phyloP scores from a whole-genome alignment of 2,888 invertebrate species.

The Campoplex nolae region DNA sequence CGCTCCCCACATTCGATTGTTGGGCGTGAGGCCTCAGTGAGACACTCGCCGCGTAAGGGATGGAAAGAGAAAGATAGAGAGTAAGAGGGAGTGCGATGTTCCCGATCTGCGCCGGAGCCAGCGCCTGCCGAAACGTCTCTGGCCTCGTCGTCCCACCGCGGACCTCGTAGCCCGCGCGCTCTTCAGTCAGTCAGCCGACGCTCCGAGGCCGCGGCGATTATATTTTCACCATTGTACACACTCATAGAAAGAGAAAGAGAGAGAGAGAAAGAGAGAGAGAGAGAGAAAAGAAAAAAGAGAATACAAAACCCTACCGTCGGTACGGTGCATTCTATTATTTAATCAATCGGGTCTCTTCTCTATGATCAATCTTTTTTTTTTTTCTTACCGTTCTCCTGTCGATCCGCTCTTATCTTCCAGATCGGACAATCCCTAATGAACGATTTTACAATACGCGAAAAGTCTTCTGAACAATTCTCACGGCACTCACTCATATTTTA shows the following conservation, averaged over 20 bases:
- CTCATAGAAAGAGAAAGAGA: conserved; percentile 59
- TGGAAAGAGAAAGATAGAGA: conserved; percentile 37
- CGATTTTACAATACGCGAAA: neutral
- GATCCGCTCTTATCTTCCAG: no score
- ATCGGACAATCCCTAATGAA: neutral
- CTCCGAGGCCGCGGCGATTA: conserved; percentile 82
- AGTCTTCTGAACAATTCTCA: neutral
- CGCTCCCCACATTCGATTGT: conserved; percentile 41
- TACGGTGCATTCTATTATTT: conserved; percentile 31
- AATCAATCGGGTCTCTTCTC: neutral
- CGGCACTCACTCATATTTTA: neutral
- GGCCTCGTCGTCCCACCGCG: conserved; percentile 67
- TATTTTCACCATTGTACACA: conserved; percentile 81
- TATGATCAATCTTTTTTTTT: neutral
- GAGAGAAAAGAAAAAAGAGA: neutral
- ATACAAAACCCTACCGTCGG: conserved; percentile 36
- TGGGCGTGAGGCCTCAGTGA: conserved; percentile 38
- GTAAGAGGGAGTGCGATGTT: conserved; percentile 52
- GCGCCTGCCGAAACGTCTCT: conserved; percentile 80
- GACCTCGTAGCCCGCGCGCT: conserved; percentile 73
- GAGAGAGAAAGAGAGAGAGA: conserved; percentile 13
- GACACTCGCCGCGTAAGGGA: conserved; percentile 25
- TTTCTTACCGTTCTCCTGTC: neutral
- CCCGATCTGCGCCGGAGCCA: conserved; percentile 72
- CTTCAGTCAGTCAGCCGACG: conserved; percentile 82